These are phyloP conservation scores for Takifugu bimaculatus DNA, from an alignment of 2,113 vertebrate genomes.

Conservation along the genomic window DNA sequence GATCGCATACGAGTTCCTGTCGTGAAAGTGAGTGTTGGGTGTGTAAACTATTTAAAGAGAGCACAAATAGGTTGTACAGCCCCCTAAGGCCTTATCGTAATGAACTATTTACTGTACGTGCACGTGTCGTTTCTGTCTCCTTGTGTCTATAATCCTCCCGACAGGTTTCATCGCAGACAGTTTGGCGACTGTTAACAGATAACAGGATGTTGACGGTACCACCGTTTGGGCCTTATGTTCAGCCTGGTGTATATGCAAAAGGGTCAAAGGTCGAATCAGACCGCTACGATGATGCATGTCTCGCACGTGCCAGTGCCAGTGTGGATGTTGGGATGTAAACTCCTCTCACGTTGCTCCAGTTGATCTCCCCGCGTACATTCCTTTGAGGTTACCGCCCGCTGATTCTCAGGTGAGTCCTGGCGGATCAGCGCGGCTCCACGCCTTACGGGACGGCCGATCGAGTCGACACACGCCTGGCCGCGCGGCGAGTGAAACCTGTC, in stretches of 20 bases:
- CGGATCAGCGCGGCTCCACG: background rate
- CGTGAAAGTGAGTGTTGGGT: slow-evolving; percentile 38
- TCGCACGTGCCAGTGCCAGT: too few species aligned
- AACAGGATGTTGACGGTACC: too few species aligned
- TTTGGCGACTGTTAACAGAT: too few species aligned
- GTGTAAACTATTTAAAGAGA: slow-evolving; percentile 31
- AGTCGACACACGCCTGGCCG: slow-evolving; percentile 54
- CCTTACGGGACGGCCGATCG: slow-evolving; percentile 14
- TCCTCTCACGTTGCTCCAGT: too few species aligned
- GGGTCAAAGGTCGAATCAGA: too few species aligned
- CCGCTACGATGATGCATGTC: too few species aligned
- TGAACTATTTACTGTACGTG: background rate
- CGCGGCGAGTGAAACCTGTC: slow-evolving; percentile 70
- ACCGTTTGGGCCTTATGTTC: too few species aligned
- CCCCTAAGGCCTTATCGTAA: background rate
- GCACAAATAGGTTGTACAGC: background rate
- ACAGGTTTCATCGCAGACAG: too few species aligned
- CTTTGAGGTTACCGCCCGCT: background rate
- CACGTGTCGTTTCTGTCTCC: background rate
- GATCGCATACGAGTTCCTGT: background rate
- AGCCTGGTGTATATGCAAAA: too few species aligned
- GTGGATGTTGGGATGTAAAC: too few species aligned
- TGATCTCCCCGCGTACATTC: too few species aligned
- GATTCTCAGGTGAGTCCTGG: background rate
- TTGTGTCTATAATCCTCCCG: background rate